phyloP scores from a whole-genome alignment of 1,140 invertebrate genomes.

The Drosophila orosa region DNA sequence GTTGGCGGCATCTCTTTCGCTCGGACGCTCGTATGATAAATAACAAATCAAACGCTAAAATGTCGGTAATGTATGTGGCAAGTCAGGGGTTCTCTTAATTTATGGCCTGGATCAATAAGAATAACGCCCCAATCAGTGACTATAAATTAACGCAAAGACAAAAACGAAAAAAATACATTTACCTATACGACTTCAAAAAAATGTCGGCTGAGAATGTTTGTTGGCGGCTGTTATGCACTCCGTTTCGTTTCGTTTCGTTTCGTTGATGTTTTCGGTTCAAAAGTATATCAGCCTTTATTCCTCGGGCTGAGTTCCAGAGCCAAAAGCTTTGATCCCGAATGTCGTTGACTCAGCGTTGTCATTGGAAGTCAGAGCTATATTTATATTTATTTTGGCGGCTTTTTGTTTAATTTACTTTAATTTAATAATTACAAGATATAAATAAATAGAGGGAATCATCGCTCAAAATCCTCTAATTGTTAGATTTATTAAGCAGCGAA shows the following conservation, averaged over 20 bases:
- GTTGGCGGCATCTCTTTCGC: slow-evolving; percentile 24
- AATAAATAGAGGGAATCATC: not conserved
- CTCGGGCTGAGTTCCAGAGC: not conserved
- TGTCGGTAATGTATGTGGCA: slow-evolving; percentile 83
- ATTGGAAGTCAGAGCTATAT: not conserved
- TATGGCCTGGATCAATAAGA: slow-evolving; percentile 84
- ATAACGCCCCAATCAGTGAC: slow-evolving; percentile 84
- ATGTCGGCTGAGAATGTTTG: slow-evolving; percentile 75
- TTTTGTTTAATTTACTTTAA: not conserved
- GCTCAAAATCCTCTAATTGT: not conserved
- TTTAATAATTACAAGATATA: not conserved
- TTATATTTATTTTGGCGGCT: not conserved
- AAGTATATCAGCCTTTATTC: slow-evolving; percentile 28
- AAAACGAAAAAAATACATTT: slow-evolving; percentile 56
- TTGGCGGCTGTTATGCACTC: slow-evolving; percentile 54
- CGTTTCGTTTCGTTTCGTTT: slow-evolving; percentile 20
- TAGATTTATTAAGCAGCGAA: not conserved
- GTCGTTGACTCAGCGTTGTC: slow-evolving; percentile 37
- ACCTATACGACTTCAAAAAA: slow-evolving; percentile 63
- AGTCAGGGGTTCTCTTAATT: slow-evolving; percentile 82
- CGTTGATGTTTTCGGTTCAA: slow-evolving; percentile 28
- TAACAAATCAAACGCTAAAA: slow-evolving; percentile 84
- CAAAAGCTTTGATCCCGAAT: slow-evolving; percentile 21
- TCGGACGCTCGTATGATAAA: slow-evolving; percentile 78
- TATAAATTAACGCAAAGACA: slow-evolving; percentile 83